These are phyloP conservation scores for Euschistus heros DNA, from an alignment of 1,140 invertebrate genomes.

Conservation along the genomic window DNA sequence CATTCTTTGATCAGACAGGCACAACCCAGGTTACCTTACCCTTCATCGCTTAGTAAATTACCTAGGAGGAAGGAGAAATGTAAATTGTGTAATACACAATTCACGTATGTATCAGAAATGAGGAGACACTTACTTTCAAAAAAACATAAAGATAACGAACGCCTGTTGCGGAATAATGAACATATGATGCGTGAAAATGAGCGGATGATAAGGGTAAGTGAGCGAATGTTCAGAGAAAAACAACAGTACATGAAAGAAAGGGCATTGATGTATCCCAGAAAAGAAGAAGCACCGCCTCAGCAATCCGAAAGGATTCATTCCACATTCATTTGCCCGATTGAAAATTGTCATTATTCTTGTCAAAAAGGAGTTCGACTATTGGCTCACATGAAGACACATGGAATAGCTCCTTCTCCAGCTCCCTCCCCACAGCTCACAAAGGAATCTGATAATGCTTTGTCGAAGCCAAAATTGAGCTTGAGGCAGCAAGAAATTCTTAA, in stretches of 20 bases:
- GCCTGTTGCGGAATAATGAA: background rate
- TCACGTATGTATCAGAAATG: background rate
- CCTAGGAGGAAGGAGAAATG: background rate
- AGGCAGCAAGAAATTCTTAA: background rate
- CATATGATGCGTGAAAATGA: background rate
- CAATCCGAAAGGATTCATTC: background rate
- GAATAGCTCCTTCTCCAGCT: background rate
- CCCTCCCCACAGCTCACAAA: background rate
- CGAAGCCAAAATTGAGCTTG: background rate
- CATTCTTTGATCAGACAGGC: background rate
- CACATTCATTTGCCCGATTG: background rate
- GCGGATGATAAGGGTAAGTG: background rate
- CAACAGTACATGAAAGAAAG: background rate
- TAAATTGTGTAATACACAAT: background rate
- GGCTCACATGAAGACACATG: background rate
- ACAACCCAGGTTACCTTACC: background rate
- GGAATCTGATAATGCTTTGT: background rate
- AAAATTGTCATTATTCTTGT: slow-evolving; percentile 10
- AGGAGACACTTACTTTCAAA: slow-evolving; percentile 4
- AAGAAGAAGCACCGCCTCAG: no score
- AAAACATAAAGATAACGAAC: background rate
- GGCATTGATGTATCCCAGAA: no score
- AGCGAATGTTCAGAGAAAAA: background rate
- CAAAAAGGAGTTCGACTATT: background rate
- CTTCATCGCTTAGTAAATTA: background rate